Percentiles rank a stretch among this genome's conserved stretches.
Evolutionary conservation across 2,797 vertebrate species (phyloP).

Genomic region (Parauchenoglanis ngamensis): DNA sequence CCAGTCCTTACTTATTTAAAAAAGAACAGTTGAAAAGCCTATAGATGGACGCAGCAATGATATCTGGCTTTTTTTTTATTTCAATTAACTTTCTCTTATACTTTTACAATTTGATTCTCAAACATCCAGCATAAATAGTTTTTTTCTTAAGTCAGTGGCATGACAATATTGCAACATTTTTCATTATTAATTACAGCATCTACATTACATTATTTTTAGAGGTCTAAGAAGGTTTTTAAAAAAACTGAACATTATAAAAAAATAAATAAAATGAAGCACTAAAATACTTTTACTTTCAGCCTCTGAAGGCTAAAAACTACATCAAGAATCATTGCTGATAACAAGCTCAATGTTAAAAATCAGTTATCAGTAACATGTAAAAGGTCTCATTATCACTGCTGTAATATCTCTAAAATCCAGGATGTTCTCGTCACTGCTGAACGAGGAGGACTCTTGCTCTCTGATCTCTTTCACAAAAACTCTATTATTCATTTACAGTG

Average conservation of each 20-base stretch:
- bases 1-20: background rate
- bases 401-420: background rate
- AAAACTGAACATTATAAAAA: background rate
- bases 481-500: background rate
- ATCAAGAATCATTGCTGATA: background rate
- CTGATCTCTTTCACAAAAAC: background rate
- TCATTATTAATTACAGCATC: background rate
- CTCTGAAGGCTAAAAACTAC: background rate
- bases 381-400: background rate
- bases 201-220: background rate
- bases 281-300: background rate
- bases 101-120: background rate
- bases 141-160: background rate
- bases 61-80: background rate
- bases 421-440: background rate
- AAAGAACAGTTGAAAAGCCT: background rate
- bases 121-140: background rate
- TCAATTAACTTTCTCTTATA: background rate
- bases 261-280: background rate
- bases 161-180: background rate
- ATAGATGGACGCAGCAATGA: background rate
- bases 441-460: background rate
- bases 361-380: background rate
- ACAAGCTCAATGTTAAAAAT: background rate
- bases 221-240: background rate